Base-by-base conservation (phyloP, 1,140 invertebrate genomes). In the Rhizoglyphus robini region DNA sequence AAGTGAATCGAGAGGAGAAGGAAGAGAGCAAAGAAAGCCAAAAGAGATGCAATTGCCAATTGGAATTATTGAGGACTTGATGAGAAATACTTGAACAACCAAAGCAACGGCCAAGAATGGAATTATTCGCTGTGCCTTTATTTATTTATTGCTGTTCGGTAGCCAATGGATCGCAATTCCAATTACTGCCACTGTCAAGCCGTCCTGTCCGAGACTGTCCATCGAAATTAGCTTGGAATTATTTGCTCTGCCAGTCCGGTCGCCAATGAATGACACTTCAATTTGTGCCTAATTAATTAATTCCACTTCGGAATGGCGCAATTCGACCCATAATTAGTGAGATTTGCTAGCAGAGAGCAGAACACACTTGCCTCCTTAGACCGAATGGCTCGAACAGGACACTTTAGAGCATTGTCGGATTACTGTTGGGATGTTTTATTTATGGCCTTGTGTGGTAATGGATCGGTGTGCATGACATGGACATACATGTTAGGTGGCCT, bases 231-330 rank as follows among this genome's bases (percentile, higher is more conserved):
- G 51, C 51, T 54, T 8, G 51, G 23, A 54, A 54, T 54, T 54
- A 20, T 54, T 41, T 8, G 23, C 51, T 20, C 8, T 54, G 8
- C 20, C 8, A 11, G 51, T 54, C 51, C 20, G 23, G 8, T 54
- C 51, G 20, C 51, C 51, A 20, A 54, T 41, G 36, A 20, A 54
- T 41, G 36, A 41, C 36, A 41, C 36, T 41, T 41, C 36, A 41
- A 41, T 41, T 41, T 18, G 36, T 54, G 51, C 51, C 51, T 54
- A 54, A 54, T 54, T 54, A 54, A 54, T 54, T 54, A 54, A 54
- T 54, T 54, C 51, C 51, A 54, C 15, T 54, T 41, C 18, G 36
- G 36, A 41, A 11, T 11, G 36, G 18, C 18, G 36, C 36, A 41
- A 41, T 41, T 18, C 8, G 18, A 41, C 18, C 18, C 8, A 41